phyloP scores from a whole-genome alignment of 2,888 invertebrate species.

The Yponomeuta malinellus region DNA sequence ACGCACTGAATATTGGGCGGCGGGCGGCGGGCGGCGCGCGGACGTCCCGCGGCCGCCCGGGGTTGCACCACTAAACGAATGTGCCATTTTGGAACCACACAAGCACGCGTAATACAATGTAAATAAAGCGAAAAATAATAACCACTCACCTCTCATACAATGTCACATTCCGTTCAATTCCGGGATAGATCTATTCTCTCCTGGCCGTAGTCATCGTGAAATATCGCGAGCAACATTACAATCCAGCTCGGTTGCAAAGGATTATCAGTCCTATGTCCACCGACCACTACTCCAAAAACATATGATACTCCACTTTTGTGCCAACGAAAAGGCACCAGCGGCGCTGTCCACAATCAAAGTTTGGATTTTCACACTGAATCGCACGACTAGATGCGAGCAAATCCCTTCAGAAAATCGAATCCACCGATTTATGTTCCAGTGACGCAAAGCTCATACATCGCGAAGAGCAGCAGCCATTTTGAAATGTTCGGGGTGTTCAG shows the following conservation, averaged over 20 bases:
- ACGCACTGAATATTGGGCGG: constrained; percentile 28
- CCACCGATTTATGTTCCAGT: constrained; percentile 74
- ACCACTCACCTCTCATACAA: constrained; percentile 71
- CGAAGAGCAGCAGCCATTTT: constrained; percentile 78
- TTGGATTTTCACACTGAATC: constrained; percentile 55
- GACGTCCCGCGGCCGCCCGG: constrained; percentile 45
- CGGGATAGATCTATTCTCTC: constrained; percentile 64
- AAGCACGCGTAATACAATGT: constrained; percentile 38
- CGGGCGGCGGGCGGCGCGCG: constrained; percentile 35
- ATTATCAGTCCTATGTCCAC: constrained; percentile 72
- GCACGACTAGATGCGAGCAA: constrained; percentile 57
- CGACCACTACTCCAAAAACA: constrained; percentile 72
- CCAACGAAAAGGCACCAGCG: constrained; percentile 49
- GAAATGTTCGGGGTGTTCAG: constrained; percentile 76
- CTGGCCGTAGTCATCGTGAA: constrained; percentile 69
- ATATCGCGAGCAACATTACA: constrained; percentile 69
- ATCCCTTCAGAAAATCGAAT: constrained; percentile 58
- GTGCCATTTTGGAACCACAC: constrained; percentile 59
- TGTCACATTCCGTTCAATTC: constrained; percentile 76
- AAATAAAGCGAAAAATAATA: constrained; percentile 43
- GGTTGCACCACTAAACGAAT: constrained; percentile 37
- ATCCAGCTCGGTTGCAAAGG: constrained; percentile 68
- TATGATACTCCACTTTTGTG: constrained; percentile 70
- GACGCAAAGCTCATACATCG: constrained; percentile 78
- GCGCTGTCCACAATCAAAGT: constrained; percentile 48